A percentile compares a stretch with the other conserved stretches of the same genome.
Evolutionary conservation across 2,888 invertebrate species (phyloP).

Genomic region (Dendrolimus pini): DNA sequence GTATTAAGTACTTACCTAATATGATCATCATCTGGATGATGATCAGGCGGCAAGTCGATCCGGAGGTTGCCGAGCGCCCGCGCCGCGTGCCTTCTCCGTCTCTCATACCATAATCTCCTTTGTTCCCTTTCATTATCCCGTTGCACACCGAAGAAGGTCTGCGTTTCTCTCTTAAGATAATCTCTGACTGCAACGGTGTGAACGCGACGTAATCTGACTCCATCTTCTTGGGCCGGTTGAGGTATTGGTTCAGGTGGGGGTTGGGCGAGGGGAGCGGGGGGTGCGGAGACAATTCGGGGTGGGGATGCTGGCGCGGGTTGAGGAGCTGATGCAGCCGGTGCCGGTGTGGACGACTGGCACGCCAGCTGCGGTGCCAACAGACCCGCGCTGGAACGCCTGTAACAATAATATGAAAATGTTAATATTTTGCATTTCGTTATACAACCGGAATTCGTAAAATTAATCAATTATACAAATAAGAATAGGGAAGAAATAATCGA

Average conservation of each 20-base stretch:
- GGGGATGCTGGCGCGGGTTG: slow-evolving; percentile 56
- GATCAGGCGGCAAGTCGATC: slow-evolving; percentile 76
- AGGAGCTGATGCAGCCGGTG: slow-evolving; percentile 42
- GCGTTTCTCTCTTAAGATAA: slow-evolving; percentile 87
- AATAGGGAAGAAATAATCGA: no score
- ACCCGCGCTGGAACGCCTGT: slow-evolving; percentile 66
- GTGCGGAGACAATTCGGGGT: slow-evolving; percentile 54
- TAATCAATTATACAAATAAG: no score
- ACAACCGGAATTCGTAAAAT: no score
- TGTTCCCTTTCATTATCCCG: slow-evolving; percentile 85
- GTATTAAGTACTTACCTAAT: slow-evolving; percentile 47
- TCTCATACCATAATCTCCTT: slow-evolving; percentile 86
- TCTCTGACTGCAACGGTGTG: slow-evolving; percentile 70
- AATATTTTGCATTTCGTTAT: not conserved
- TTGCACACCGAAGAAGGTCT: slow-evolving; percentile 90
- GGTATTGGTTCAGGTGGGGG: slow-evolving; percentile 51
- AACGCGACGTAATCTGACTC: slow-evolving; percentile 60
- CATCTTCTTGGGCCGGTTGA: slow-evolving; percentile 60
- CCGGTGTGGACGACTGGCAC: slow-evolving; percentile 54
- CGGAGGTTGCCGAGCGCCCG: slow-evolving; percentile 80
- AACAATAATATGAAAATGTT: slow-evolving; percentile 31
- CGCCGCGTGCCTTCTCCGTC: slow-evolving; percentile 86
- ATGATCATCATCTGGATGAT: slow-evolving; percentile 78
- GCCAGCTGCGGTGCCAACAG: slow-evolving; percentile 62
- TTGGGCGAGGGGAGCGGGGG: slow-evolving; percentile 36